These are phyloP conservation scores for Aplysia californica DNA, from an alignment of 1,140 invertebrate species.

Conservation along the genomic window DNA sequence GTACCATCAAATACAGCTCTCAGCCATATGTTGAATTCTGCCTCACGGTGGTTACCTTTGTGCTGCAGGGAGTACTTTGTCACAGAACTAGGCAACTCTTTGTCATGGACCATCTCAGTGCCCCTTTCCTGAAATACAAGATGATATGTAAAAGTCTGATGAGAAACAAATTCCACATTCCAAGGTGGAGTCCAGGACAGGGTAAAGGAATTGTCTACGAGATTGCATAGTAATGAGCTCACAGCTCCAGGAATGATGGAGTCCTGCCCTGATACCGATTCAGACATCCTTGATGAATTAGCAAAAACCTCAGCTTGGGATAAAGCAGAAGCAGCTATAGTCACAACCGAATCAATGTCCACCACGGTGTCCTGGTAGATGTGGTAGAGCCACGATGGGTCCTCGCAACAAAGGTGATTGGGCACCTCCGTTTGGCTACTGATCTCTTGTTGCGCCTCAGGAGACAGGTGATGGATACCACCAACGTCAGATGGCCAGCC, in stretches of 20 bases:
- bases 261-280: neutral
- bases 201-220: constrained; percentile 1
- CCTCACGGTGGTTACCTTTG: neutral
- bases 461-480: constrained; percentile 66
- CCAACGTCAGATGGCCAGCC: constrained; percentile 58
- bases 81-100: neutral
- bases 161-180: constrained; percentile 35
- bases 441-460: constrained; percentile 61
- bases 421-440: constrained; percentile 58
- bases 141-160: constrained; percentile 40
- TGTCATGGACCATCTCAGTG: neutral
- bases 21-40: constrained; percentile 32
- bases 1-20: constrained; percentile 24
- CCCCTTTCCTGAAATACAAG: constrained; percentile 38
- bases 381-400: constrained; percentile 71
- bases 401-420: constrained; percentile 69
- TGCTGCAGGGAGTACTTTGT: neutral
- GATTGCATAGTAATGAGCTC: constrained; percentile 1
- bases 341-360: constrained; percentile 55
- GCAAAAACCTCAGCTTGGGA: constrained; percentile 6
- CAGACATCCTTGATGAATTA: neutral
- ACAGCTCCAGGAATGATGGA: constrained; percentile 30
- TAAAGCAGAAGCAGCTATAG: constrained; percentile 35
- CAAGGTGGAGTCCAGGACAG: constrained; percentile 41
- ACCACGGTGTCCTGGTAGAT: constrained; percentile 72